A percentile compares a stretch with the other conserved stretches of the same genome.
These are phyloP conservation scores for Ginglymostoma cirratum DNA, from an alignment of 2,113 vertebrate genomes.

Conservation along the genomic window DNA sequence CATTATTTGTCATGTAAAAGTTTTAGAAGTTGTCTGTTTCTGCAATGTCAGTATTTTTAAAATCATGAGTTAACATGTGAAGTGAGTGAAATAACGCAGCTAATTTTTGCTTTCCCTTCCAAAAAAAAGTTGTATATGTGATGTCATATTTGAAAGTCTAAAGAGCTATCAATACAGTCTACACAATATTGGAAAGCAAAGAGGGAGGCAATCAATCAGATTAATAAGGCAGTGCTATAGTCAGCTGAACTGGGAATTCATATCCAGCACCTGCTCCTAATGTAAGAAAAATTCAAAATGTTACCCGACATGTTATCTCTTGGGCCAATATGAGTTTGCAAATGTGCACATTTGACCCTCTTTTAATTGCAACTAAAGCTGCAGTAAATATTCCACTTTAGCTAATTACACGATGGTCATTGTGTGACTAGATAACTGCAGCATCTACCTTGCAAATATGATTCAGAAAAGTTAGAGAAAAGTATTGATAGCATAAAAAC, in stretches of 20 bases:
- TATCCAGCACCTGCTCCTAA: not conserved
- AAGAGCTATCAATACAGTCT: not conserved
- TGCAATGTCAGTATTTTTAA: too few relatives aligned
- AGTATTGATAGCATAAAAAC: constrained; percentile 40
- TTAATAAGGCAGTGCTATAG: not conserved
- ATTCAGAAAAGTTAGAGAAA: not conserved
- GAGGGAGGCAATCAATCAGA: not conserved
- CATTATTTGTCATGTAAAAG: not conserved
- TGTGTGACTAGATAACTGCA: not conserved
- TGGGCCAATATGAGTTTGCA: not conserved
- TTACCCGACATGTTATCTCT: not conserved
- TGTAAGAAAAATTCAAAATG: not conserved
- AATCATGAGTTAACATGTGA: not conserved
- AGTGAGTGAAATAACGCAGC: not conserved
- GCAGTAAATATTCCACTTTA: not conserved
- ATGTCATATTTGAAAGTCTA: not conserved
- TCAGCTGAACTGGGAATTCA: not conserved
- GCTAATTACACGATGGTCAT: not conserved
- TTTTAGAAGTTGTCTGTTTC: not conserved
- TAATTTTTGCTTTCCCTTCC: not conserved
- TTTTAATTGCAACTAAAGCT: not conserved
- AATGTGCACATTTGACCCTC: not conserved
- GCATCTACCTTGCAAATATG: not conserved
- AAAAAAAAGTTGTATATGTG: not conserved
- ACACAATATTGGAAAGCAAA: not conserved